These are phyloP conservation scores for Caenorhabditis sulstoni DNA, from an alignment of 2,888 invertebrate species.

Conservation along the genomic window DNA sequence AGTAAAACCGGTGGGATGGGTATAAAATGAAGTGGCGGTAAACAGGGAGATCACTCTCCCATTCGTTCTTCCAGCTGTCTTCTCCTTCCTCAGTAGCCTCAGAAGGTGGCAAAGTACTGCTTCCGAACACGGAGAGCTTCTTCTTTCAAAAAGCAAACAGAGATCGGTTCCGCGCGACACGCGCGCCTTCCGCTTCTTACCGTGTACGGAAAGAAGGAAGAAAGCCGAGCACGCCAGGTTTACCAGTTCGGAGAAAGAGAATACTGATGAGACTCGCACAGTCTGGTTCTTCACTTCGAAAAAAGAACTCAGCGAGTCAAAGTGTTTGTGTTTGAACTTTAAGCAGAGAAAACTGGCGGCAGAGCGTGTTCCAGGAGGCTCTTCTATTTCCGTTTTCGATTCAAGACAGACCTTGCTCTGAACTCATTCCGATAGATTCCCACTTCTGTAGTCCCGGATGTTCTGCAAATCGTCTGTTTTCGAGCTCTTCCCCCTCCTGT, in stretches of 20 bases:
- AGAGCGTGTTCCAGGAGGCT: conserved; percentile 20
- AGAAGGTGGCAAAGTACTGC: too few species aligned
- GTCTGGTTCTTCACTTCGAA: conserved; percentile 30
- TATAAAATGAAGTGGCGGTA: conserved; percentile 25
- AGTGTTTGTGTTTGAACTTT: conserved; percentile 41
- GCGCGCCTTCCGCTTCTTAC: conserved; percentile 8
- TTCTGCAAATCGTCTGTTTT: background rate
- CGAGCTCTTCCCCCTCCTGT: background rate
- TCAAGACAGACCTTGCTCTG: too few species aligned
- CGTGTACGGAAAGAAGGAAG: conserved; percentile 37
- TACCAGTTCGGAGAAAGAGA: conserved; percentile 5
- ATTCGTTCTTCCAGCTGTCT: background rate
- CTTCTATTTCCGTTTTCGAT: conserved; percentile 29
- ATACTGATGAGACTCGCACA: too few species aligned
- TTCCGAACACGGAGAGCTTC: conserved; percentile 6
- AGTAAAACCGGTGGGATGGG: conserved; percentile 36
- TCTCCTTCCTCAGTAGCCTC: background rate
- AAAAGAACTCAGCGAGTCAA: conserved; percentile 1
- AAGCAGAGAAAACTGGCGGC: background rate
- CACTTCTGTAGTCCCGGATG: too few species aligned
- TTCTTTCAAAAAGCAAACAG: conserved; percentile 42
- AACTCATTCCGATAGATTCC: background rate
- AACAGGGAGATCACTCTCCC: background rate
- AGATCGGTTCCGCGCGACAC: background rate
- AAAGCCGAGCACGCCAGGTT: conserved; percentile 27